phyloP scores from a whole-genome alignment of 2,113 vertebrate genomes.

The Geothlypis trichas region DNA sequence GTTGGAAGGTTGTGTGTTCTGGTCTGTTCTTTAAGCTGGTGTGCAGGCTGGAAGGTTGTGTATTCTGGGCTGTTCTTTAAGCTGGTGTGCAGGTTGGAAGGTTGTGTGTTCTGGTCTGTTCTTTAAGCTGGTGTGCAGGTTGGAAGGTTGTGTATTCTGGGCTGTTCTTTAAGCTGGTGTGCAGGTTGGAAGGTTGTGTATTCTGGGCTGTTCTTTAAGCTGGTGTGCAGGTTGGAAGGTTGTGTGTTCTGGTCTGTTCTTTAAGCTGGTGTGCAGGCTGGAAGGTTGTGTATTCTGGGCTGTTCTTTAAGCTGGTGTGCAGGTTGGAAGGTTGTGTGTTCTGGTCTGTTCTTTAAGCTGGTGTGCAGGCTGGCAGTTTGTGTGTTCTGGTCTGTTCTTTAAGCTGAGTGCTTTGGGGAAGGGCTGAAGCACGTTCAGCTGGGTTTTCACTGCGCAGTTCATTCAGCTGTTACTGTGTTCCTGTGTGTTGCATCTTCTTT shows the following conservation, averaged over 20 bases:
- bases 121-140: too few species aligned
- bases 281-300: neutral
- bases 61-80: neutral
- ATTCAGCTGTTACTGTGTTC: neutral
- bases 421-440: neutral
- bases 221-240: neutral
- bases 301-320: too few species aligned
- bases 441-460: neutral
- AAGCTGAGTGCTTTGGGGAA: neutral
- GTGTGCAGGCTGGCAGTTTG: neutral
- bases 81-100: neutral
- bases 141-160: neutral
- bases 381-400: neutral
- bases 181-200: neutral
- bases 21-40: too few species aligned
- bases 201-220: too few species aligned
- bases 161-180: too few species aligned
- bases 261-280: neutral
- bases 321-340: neutral
- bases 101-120: neutral
- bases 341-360: too few species aligned
- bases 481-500: neutral
- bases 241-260: neutral
- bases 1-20: neutral
- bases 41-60: neutral